phyloP scores from a whole-genome alignment of 1,140 invertebrate species.

The Zophobas atratus region DNA sequence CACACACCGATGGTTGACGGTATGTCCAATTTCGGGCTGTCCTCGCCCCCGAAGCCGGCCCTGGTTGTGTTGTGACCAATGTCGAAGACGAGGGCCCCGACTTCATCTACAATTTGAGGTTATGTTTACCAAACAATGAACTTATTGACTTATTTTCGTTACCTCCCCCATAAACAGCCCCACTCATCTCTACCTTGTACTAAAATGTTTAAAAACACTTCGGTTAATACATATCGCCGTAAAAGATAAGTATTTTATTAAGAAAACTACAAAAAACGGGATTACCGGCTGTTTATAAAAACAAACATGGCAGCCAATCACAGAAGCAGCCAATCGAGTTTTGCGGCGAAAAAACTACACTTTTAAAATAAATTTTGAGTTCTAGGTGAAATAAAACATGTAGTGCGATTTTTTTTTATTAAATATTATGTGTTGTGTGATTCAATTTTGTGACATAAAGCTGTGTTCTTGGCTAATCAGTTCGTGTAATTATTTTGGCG shows the following conservation, averaged over 20 bases:
- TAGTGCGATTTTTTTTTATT: not conserved
- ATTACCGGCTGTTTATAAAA: slow-evolving; percentile 45
- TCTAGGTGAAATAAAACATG: too few species aligned
- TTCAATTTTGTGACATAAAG: not conserved
- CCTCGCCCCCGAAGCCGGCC: slow-evolving; percentile 91
- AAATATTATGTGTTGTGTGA: not conserved
- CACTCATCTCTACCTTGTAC: slow-evolving; percentile 66
- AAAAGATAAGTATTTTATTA: slow-evolving; percentile 18
- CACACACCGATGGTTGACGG: slow-evolving; percentile 82
- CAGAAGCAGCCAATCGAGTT: not conserved
- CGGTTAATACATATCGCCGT: slow-evolving; percentile 34
- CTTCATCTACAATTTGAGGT: slow-evolving; percentile 75
- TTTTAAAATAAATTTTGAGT: too few species aligned
- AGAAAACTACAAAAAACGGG: slow-evolving; percentile 31
- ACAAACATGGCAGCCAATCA: slow-evolving; percentile 37
- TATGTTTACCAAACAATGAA: slow-evolving; percentile 47
- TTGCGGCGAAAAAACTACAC: too few species aligned
- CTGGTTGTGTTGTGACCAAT: slow-evolving; percentile 78
- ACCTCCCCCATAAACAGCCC: slow-evolving; percentile 71
- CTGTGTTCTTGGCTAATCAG: not conserved
- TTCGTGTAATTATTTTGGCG: slow-evolving; percentile 31
- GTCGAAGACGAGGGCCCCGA: slow-evolving; percentile 86
- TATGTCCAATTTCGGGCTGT: slow-evolving; percentile 90
- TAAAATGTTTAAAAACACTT: slow-evolving; percentile 6
- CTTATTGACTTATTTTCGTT: slow-evolving; percentile 51